A percentile compares a stretch with the other conserved stretches of the same genome.
phyloP scores from a whole-genome alignment of 1,140 invertebrate genomes.

The Micrasema minimum region DNA sequence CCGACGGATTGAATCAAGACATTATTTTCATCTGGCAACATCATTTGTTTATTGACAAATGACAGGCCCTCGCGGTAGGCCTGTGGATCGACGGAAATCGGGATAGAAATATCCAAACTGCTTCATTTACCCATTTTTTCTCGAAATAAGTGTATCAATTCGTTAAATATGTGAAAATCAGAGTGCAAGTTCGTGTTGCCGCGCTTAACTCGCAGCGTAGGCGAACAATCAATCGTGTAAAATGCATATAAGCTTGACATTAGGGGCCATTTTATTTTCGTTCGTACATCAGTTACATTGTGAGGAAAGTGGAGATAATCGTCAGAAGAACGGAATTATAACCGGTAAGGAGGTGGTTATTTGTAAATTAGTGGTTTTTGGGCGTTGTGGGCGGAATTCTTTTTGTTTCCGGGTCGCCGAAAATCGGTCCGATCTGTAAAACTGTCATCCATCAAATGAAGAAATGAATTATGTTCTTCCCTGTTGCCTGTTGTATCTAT shows the following conservation, averaged over 20 bases:
- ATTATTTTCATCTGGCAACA: constrained; percentile 37
- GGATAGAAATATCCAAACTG: constrained; percentile 24
- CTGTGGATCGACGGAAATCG: constrained; percentile 26
- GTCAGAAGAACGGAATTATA: constrained; percentile 13
- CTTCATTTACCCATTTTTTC: constrained; percentile 1
- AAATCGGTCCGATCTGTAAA: background rate
- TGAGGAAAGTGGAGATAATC: constrained; percentile 20
- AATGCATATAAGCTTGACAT: constrained; percentile 44
- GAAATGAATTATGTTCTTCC: too few relatives aligned
- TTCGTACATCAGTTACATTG: constrained; percentile 39
- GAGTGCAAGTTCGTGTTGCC: constrained; percentile 26
- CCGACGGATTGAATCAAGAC: background rate
- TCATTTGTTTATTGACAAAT: constrained; percentile 52
- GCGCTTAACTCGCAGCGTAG: constrained; percentile 37
- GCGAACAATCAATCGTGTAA: constrained; percentile 41
- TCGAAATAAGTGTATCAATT: constrained; percentile 20
- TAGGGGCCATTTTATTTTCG: constrained; percentile 44
- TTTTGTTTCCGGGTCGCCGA: background rate
- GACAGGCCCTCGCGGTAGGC: constrained; percentile 45
- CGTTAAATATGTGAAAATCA: constrained; percentile 39
- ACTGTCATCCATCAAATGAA: constrained; percentile 22
- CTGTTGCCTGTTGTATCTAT: too few relatives aligned
- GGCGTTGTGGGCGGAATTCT: background rate
- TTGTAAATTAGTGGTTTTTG: background rate
- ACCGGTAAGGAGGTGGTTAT: constrained; percentile 24